These are phyloP conservation scores for Pogonocherus hispidulus DNA, from an alignment of 2,888 invertebrate genomes.

Conservation along the genomic window DNA sequence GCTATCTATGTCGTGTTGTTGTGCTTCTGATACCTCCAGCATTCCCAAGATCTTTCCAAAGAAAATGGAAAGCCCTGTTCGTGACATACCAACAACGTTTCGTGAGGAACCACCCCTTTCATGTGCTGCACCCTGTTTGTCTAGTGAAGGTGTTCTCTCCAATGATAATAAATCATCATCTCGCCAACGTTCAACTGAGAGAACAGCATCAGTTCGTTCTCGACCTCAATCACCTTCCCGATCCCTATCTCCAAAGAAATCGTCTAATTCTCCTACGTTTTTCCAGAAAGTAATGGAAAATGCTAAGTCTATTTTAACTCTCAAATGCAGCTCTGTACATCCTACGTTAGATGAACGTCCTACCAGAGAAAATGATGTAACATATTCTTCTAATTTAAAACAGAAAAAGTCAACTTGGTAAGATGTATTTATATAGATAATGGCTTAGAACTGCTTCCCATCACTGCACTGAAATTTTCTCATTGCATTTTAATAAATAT, in stretches of 20 bases:
- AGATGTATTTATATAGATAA: no score
- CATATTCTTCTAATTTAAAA: neutral
- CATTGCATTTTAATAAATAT: no score
- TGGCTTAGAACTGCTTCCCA: no score
- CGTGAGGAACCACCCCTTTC: neutral
- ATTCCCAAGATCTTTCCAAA: slow-evolving; percentile 35
- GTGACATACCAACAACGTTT: slow-evolving; percentile 21
- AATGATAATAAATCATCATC: neutral
- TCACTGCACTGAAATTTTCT: no score
- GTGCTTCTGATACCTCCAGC: neutral
- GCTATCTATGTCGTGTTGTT: slow-evolving; percentile 2
- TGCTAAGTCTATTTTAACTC: slow-evolving; percentile 53
- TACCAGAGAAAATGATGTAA: slow-evolving; percentile 43
- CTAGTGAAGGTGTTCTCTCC: neutral
- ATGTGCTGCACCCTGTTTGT: neutral
- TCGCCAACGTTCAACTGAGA: neutral
- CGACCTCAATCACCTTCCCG: neutral
- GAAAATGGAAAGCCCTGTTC: slow-evolving; percentile 25
- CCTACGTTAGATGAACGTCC: slow-evolving; percentile 43
- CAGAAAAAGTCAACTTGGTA: neutral
- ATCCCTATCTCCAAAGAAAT: slow-evolving; percentile 9
- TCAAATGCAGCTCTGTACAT: slow-evolving; percentile 38
- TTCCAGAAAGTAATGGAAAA: slow-evolving; percentile 57
- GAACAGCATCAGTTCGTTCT: neutral
- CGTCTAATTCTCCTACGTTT: slow-evolving; percentile 41